These are phyloP conservation scores for Ursus arctos DNA, from an alignment of 2,113 vertebrate species.

Conservation along the genomic window DNA sequence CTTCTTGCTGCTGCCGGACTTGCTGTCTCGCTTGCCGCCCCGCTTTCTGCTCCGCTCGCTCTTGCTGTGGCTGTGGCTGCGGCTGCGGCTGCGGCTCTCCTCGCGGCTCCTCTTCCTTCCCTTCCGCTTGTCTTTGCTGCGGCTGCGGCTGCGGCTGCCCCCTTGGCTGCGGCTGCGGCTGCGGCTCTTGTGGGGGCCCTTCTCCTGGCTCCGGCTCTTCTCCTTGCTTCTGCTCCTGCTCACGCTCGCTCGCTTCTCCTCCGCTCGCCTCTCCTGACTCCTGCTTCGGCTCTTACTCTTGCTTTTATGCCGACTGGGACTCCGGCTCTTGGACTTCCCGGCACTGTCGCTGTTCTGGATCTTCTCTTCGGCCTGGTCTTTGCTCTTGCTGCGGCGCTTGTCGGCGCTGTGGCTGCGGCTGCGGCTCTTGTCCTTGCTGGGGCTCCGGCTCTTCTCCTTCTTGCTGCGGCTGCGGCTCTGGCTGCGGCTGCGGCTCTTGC, in stretches of 20 bases:
- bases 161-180: conserved; percentile 82
- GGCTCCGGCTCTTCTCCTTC: conserved; percentile 92
- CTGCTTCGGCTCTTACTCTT: conserved; percentile 87
- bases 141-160: conserved; percentile 77
- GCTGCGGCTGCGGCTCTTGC: conserved; percentile 91
- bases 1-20: conserved; percentile 88
- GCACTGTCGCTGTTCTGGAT: conserved; percentile 84
- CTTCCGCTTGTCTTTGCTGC: conserved; percentile 86
- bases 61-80: conserved; percentile 86
- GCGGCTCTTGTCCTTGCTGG: conserved; percentile 90
- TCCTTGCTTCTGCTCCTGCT: conserved; percentile 85
- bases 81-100: conserved; percentile 70
- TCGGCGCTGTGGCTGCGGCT: conserved; percentile 88
- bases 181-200: conserved; percentile 83
- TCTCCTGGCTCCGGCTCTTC: conserved; percentile 86
- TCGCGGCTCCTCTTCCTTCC: conserved; percentile 89
- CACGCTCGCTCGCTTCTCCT: conserved; percentile 83
- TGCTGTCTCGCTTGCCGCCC: conserved; percentile 92
- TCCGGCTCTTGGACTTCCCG: conserved; percentile 86
- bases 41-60: conserved; percentile 93
- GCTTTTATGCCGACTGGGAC: conserved; percentile 86
- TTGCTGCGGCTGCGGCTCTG: conserved; percentile 88
- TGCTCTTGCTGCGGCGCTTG: conserved; percentile 87
- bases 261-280: conserved; percentile 82
- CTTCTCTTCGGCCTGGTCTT: conserved; percentile 85